These are phyloP conservation scores for Arge pagana DNA, from an alignment of 2,888 invertebrate species.

Conservation along the genomic window DNA sequence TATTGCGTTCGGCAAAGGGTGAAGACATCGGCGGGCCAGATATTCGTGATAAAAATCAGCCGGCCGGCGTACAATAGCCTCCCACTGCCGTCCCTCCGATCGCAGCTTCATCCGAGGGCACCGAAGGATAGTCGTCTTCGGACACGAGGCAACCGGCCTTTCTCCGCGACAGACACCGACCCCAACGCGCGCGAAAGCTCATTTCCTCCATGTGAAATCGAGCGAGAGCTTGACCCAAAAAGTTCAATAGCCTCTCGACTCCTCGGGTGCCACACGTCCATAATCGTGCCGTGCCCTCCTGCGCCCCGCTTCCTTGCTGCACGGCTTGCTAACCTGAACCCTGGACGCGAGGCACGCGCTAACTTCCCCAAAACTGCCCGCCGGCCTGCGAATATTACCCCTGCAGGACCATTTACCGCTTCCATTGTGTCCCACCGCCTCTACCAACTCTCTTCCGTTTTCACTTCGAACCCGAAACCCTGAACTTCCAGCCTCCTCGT, in stretches of 20 bases:
- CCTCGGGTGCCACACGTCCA: no score
- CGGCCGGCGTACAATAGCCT: constrained; percentile 12
- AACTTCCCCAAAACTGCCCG: constrained; percentile 12
- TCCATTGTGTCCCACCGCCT: constrained; percentile 3
- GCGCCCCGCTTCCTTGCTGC: constrained; percentile 2
- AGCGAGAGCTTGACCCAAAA: constrained; percentile 41
- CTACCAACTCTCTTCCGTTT: constrained; percentile 3
- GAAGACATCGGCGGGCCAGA: constrained; percentile 10
- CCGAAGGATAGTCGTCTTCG: background rate
- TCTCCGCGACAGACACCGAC: constrained; percentile 11
- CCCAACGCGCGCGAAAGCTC: constrained; percentile 39
- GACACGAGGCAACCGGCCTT: background rate
- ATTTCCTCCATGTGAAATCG: constrained; percentile 47
- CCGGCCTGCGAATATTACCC: constrained; percentile 31
- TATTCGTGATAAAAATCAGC: constrained; percentile 15
- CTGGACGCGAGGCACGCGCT: constrained; percentile 18
- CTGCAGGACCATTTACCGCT: constrained; percentile 23
- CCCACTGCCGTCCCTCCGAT: background rate
- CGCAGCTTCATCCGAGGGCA: background rate
- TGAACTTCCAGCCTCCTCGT: background rate
- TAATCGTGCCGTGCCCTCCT: no score
- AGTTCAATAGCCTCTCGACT: constrained; percentile 40
- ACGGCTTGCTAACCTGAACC: background rate
- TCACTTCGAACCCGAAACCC: constrained; percentile 1
- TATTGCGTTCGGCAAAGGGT: constrained; percentile 5